Conservation (phyloP, 64 coral and sea anemone genomes). For the Anthopleura sola region DNA sequence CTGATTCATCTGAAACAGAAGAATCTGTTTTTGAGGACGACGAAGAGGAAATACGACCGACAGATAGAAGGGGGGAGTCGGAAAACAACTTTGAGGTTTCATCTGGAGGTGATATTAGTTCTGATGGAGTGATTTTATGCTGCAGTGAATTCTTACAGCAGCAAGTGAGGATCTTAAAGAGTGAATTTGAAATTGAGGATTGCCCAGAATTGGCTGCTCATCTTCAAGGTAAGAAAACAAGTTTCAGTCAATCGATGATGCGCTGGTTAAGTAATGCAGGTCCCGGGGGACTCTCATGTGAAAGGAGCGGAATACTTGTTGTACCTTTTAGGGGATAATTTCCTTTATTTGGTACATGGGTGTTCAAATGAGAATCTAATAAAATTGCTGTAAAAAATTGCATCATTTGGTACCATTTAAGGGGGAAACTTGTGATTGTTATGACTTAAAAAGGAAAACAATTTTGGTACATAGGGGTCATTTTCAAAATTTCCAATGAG, state of each 20-base stretch:
- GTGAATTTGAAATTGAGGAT: conserved; percentile 28
- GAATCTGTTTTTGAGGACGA: conserved; percentile 3
- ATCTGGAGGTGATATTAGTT: background rate
- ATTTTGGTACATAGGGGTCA: too few species aligned
- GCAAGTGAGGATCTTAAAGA: conserved; percentile 27
- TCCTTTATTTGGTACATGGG: too few species aligned
- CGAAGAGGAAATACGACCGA: background rate
- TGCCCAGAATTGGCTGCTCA: conserved; percentile 18
- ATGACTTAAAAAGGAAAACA: too few species aligned
- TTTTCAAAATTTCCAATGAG: too few species aligned
- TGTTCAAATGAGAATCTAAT: too few species aligned
- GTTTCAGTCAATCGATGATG: background rate
- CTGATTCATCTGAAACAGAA: conserved; percentile 6
- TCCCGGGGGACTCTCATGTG: too few species aligned
- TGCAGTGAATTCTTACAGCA: conserved; percentile 32
- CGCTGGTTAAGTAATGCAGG: too few species aligned
- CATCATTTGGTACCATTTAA: too few species aligned
- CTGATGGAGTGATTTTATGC: background rate
- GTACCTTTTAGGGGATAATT: too few species aligned
- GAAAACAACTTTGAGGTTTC: background rate
- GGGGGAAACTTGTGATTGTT: too few species aligned
- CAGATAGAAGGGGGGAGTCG: background rate
- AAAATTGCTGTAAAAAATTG: too few species aligned
- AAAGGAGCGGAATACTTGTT: too few species aligned
- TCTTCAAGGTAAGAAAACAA: conserved; percentile 20